Percentiles rank a stretch among this genome's conserved stretches.
phyloP scores from a whole-genome alignment of 2,113 vertebrate genomes.

The Corythoichthys intestinalis region DNA sequence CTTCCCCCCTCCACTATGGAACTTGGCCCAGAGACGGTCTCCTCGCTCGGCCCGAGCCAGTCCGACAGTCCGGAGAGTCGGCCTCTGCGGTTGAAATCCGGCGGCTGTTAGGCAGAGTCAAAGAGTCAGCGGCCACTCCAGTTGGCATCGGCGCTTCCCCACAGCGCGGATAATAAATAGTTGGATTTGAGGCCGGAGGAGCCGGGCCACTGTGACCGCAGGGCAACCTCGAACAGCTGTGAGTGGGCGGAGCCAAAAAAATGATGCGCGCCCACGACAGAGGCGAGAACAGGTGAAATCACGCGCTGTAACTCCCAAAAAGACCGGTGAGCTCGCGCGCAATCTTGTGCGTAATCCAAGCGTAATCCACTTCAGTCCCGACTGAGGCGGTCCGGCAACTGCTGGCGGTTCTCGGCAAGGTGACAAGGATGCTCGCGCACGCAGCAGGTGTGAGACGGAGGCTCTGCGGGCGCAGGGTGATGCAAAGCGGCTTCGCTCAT shows the following conservation, averaged over 20 bases:
- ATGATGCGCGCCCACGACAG: constrained; percentile 58
- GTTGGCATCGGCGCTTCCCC: constrained; percentile 69
- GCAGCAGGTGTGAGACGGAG: constrained; percentile 55
- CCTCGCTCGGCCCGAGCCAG: constrained; percentile 66
- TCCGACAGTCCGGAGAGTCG: constrained; percentile 63
- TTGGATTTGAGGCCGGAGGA: constrained; percentile 44
- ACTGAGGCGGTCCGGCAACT: constrained; percentile 43
- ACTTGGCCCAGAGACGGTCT: constrained; percentile 71
- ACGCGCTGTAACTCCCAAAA: constrained; percentile 54
- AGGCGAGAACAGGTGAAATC: constrained; percentile 74
- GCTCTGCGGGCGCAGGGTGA: constrained; percentile 63
- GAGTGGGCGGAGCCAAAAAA: constrained; percentile 52
- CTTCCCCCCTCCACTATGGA: constrained; percentile 76
- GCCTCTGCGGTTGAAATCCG: constrained; percentile 62
- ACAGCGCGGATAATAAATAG: constrained; percentile 42
- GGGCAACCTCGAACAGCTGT: constrained; percentile 69
- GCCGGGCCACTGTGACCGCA: constrained; percentile 65
- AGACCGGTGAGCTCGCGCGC: constrained; percentile 48
- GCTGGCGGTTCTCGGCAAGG: constrained; percentile 49
- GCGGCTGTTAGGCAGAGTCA: constrained; percentile 60
- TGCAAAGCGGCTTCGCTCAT: constrained; percentile 63
- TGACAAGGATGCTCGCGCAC: constrained; percentile 56
- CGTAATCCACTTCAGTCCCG: constrained; percentile 41
- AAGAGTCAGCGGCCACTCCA: constrained; percentile 64
- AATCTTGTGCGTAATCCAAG: constrained; percentile 53